Evolutionary conservation across 53 echinoderm and acorn worm species (phyloP).

Genomic region (Zoroaster sp.): DNA sequence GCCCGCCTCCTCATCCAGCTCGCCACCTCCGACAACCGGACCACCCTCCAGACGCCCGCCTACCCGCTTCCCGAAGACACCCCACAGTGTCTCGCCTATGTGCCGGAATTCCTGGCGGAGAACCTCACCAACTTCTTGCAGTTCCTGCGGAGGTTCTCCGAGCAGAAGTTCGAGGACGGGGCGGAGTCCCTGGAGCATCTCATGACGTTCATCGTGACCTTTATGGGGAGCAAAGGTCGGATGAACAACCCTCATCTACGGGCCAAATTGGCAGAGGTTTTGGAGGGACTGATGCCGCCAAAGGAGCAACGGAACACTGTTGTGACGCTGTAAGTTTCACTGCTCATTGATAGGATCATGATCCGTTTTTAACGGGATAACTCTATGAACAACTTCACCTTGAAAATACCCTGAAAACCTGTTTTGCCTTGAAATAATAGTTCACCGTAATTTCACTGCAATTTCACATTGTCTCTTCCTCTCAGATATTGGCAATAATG

Average conservation of each 20-base stretch:
- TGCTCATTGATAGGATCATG: too few species aligned
- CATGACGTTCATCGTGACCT: conserved; percentile 89
- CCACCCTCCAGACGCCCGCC: conserved; percentile 50
- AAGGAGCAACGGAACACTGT: conserved; percentile 47
- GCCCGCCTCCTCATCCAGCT: conserved; percentile 77
- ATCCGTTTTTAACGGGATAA: too few species aligned
- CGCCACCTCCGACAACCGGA: conserved; percentile 60
- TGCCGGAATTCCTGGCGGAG: conserved; percentile 89
- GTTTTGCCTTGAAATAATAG: too few species aligned
- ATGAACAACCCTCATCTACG: conserved; percentile 95
- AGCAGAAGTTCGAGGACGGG: conserved; percentile 83
- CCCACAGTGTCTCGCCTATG: conserved; percentile 53
- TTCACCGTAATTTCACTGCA: too few species aligned
- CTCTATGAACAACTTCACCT: too few species aligned
- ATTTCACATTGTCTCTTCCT: too few species aligned
- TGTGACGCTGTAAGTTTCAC: conserved; percentile 75
- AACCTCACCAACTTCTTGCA: conserved; percentile 84
- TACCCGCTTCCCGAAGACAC: conserved; percentile 66
- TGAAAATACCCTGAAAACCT: too few species aligned
- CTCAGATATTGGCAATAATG: too few species aligned
- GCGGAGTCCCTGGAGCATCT: conserved; percentile 70
- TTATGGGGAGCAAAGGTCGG: conserved; percentile 90
- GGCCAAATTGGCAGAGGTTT: conserved; percentile 91
- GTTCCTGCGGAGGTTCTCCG: conserved; percentile 83
- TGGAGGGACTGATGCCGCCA: conserved; percentile 81